A percentile compares a stretch with the other conserved stretches of the same genome.
Evolutionary conservation across 2,797 vertebrate genomes (phyloP).

Genomic region (Hydrolagus colliei): DNA sequence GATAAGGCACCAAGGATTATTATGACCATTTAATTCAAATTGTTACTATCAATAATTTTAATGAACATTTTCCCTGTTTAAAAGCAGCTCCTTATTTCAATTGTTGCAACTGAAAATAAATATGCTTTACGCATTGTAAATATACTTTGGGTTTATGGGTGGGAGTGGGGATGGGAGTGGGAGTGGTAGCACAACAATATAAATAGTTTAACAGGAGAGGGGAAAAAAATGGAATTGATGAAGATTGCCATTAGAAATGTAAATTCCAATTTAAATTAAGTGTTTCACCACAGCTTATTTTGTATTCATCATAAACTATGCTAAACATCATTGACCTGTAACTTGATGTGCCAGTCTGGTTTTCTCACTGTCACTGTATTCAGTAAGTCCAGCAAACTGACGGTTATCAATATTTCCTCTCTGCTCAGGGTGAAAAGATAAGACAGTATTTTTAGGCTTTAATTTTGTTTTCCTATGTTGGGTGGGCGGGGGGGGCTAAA

Average conservation of each 20-base stretch:
- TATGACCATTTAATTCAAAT: no score
- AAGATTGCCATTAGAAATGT: conserved; percentile 10
- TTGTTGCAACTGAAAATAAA: neutral
- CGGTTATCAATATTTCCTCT: neutral
- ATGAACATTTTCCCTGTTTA: neutral
- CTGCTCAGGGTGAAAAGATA: neutral
- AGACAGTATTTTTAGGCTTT: no score
- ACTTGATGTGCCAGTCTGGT: neutral
- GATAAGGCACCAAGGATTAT: no score
- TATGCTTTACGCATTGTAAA: neutral
- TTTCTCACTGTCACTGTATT: neutral
- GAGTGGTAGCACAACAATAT: no score
- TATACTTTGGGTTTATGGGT: neutral
- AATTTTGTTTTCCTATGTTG: no score
- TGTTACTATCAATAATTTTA: no score
- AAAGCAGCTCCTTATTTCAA: neutral
- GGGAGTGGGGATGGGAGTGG: neutral
- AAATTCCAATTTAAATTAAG: conserved; percentile 8
- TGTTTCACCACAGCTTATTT: neutral
- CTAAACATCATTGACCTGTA: conserved; percentile 9
- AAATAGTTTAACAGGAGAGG: no score
- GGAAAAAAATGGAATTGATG: neutral
- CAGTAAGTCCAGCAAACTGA: neutral
- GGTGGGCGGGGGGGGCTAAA: neutral
- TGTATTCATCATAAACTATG: conserved; percentile 17